A percentile compares a stretch with the other conserved stretches of the same genome.
Evolutionary conservation across 2,113 vertebrate species (phyloP).

Genomic region (Pleuronectes platessa): DNA sequence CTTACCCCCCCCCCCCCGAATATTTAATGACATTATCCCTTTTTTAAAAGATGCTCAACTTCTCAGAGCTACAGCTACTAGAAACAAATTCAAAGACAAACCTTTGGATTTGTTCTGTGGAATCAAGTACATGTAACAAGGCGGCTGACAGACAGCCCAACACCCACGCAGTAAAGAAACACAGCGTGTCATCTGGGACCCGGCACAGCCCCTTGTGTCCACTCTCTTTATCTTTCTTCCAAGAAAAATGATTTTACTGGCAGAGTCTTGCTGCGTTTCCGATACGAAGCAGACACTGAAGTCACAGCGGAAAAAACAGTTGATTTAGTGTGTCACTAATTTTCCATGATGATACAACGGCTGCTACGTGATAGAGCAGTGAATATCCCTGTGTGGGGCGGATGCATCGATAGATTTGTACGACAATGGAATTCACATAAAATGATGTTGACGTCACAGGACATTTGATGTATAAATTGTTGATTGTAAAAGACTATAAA

Average conservation of each 20-base stretch:
- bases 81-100: neutral
- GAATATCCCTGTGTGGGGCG: no score
- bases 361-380: neutral
- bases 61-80: neutral
- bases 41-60: neutral
- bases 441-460: neutral
- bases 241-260: constrained; percentile 46
- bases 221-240: constrained; percentile 20
- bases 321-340: constrained; percentile 43
- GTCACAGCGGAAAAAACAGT: constrained; percentile 11
- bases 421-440: neutral
- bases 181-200: neutral
- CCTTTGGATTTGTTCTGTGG: neutral
- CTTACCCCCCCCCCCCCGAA: neutral
- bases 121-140: neutral
- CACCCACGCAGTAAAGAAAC: neutral
- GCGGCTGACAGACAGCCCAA: neutral
- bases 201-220: constrained; percentile 10
- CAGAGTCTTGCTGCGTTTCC: neutral
- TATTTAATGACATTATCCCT: neutral
- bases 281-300: constrained; percentile 10
- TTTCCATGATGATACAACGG: constrained; percentile 50
- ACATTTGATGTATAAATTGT: neutral
- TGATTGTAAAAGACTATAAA: neutral
- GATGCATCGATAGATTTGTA: neutral